Evolutionary conservation across 2,797 vertebrate species (phyloP).

Genomic region (Loriculus beryllinus): DNA sequence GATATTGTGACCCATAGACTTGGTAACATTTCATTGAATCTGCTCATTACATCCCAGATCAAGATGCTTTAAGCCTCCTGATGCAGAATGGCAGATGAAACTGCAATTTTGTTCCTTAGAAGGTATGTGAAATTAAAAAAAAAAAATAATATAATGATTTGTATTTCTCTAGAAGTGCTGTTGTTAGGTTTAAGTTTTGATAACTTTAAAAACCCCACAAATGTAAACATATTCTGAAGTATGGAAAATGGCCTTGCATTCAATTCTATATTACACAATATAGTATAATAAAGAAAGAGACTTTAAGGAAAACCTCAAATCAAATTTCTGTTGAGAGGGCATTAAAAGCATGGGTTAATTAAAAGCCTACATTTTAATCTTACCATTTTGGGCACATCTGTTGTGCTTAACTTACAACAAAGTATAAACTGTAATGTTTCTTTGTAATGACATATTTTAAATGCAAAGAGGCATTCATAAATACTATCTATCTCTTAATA

Average conservation of each 20-base stretch:
- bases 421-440: background rate
- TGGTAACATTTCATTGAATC: background rate
- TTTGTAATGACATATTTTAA: background rate
- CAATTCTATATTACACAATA: background rate
- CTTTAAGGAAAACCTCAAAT: background rate
- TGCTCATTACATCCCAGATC: background rate
- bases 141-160: background rate
- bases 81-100: background rate
- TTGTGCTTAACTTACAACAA: background rate
- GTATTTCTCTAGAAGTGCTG: background rate
- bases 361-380: background rate
- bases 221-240: background rate
- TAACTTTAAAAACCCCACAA: background rate
- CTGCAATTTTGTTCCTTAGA: background rate
- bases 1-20: background rate
- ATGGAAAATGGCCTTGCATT: background rate
- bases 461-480: background rate
- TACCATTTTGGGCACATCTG: background rate
- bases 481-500: rapidly evolving
- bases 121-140: background rate
- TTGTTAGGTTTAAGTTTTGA: background rate
- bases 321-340: background rate
- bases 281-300: background rate
- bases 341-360: background rate
- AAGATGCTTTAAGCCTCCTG: background rate